Base-by-base conservation (phyloP, 2,797 vertebrate genomes). In the Coranthus polyacanthus region DNA sequence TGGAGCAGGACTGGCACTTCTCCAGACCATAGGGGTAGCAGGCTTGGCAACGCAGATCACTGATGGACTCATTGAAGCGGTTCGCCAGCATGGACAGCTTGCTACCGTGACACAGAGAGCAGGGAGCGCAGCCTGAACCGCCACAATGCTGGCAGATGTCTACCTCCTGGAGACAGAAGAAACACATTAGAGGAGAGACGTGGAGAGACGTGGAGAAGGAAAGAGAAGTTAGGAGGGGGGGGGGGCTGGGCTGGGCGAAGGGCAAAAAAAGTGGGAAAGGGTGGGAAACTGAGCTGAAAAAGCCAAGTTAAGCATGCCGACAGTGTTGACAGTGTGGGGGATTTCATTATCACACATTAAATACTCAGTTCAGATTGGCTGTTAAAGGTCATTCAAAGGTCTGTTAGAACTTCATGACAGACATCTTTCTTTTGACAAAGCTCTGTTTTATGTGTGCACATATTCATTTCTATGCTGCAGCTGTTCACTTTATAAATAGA, bases 1-100 rank as follows among this genome's bases (percentile, higher is more conserved):
- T 85, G 70, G 85, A 78, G 51, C 98, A 99, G 72, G 91, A 86
- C 88, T 91, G 94, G 90, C 97, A 99, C 59, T 90, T 95, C 91
- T 98, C 95, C 80, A 94, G 88, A 56, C 98, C 97, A 0, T 95
- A 94, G 55, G 96, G 94, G 20, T 96, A 94, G 89, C 97, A 99
- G 22, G 96, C 97, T 4, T 96, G 96, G 17, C 98, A 99, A 7
- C 98, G 93, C 57, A 99, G 93, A 34, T 96, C 95, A 50, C 94
- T 91, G 85, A 97, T 98, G 73, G 98, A 99, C 91, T 98, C 97
- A 62, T 95, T 96, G 91, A 99, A 99, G 75, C 96, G 93, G 91
- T 96, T 96, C n/a, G 96, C 97, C 92, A 99, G 87, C 97, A 97
- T 98, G 0, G 97, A 98, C 88, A 98, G 96, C 90, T 99, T 99